Evolutionary conservation across 2,797 vertebrate species (phyloP).

Genomic region (Ctenosaura bakeri): DNA sequence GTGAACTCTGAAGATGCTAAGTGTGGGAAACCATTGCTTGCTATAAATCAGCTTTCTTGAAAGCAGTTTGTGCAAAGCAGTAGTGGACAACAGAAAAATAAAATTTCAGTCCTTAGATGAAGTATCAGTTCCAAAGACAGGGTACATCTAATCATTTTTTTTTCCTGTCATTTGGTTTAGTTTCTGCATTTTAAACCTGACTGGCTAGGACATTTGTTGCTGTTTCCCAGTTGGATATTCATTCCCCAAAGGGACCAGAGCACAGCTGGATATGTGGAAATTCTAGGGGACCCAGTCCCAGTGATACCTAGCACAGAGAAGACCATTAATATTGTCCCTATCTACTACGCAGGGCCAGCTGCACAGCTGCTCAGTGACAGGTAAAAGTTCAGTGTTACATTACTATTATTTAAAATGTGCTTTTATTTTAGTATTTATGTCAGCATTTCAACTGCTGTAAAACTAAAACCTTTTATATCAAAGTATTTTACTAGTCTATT

Average conservation of each 20-base stretch:
- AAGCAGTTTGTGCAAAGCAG: background rate
- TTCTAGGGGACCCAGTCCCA: slow-evolving; percentile 81
- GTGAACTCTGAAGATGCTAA: background rate
- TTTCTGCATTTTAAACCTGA: slow-evolving; percentile 82
- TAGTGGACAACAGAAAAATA: background rate
- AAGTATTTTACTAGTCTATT: too few species aligned
- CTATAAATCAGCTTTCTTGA: background rate
- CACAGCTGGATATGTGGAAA: slow-evolving; percentile 81
- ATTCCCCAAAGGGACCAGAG: slow-evolving; percentile 80
- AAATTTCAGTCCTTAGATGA: background rate
- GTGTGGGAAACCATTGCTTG: background rate
- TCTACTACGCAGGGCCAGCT: slow-evolving; percentile 59
- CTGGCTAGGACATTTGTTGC: slow-evolving; percentile 82
- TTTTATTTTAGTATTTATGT: too few species aligned
- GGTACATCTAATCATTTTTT: background rate
- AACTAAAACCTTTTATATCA: too few species aligned
- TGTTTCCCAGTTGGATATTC: slow-evolving; percentile 93
- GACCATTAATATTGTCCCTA: slow-evolving; percentile 48
- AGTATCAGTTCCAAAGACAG: background rate
- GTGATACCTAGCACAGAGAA: slow-evolving; percentile 50
- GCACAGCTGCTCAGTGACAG: slow-evolving; percentile 70
- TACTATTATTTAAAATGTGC: too few species aligned
- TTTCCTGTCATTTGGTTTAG: slow-evolving; percentile 72
- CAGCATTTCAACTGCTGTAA: too few species aligned
- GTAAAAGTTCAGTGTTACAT: slow-evolving; percentile 33